Evolutionary conservation across 2,888 invertebrate genomes (phyloP), one percentile per base, ranked within the genome.

Genomic region (Drosophila anomelani): DNA sequence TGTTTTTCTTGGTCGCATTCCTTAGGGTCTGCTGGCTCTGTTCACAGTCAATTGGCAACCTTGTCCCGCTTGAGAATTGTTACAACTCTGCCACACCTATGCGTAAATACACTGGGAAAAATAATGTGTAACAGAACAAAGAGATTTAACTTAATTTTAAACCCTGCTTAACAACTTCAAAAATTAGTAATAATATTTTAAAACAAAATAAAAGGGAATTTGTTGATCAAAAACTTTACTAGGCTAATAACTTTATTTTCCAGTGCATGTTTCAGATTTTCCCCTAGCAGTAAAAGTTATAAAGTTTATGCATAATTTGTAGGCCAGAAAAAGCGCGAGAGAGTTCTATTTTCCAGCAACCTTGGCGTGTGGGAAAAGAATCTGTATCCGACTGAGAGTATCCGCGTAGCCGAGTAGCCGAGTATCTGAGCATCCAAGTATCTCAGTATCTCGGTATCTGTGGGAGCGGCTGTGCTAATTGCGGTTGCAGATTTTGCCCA

Each of bases 291-390:
- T 70, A 71, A 77, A 55, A 57, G 73, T 69, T 53, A 53, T 68
- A 41, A 54, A 57, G 76, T 76, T 86, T 86, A 76, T 81, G 85
- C 87, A 89, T 85, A 85, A 85, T 85, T 85, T 85, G 76, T 87
- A 72, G 85, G 85, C 64, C 81, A 84, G 75, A 57, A 85, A 82
- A 87, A 87, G 82, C 71, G 61, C 75, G 55, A 74, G 70, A 75
- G 57, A 43, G 51, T 53, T 53, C 51, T 53, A 36, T 53, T 53
- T 53, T 36, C 51, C 75, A 53, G 62, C 74, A 85, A 88, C 87
- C 87, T 84, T 86, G 89, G 89, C 79, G 78, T 86, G 89, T 84
- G 84, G 77, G 81, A 88, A 83, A 71, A 55, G 49, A 43, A 64
- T 29, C 32, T 53, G 46, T 20, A 9, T 17, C 20, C 20, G 34